Base-by-base conservation (phyloP, 2,797 vertebrate species). In the Danio kyathit region DNA sequence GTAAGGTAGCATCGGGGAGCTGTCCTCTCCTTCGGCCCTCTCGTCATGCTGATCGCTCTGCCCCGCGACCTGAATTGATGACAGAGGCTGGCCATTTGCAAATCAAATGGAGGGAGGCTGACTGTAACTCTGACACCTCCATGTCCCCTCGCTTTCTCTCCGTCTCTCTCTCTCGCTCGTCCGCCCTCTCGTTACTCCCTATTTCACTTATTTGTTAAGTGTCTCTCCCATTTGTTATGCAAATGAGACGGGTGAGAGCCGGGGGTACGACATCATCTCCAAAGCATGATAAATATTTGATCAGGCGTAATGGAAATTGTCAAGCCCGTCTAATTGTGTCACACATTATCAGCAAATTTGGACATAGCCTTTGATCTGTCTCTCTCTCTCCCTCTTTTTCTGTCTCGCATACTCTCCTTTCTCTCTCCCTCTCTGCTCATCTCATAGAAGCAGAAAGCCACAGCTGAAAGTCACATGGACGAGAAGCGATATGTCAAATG, bases 221-320 rank as follows among this genome's bases (percentile, higher is more conserved):
- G 91, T 93, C 88, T 90, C 89, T 82, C 89, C 89, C 93, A 93
- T 97, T 96, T 97, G 96, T 94, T 94, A 97, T 95, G 95, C 95
- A 96, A 97, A 97, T 96, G 95, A 90, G 90, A 90, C 84, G 81
- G 82, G 90, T 19, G 70, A 74, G 69, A 73, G 70, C 81, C 64
- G 90, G 91, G 94, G 92, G 94, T 95, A 94, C 94, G 96, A 97
- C 96, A 96, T 95, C 96, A 96, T 97, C 96, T 94, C 95, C 92
- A 84, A 95, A 93, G 94, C 93, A 95, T 93, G 91, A 98, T 99
- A 99, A 99, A 99, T 99, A 99, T 99, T 99, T 99, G 95, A 99
- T 99, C 95, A 98, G 95, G 93, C 92, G 91, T 99, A 99, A 99
- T 99, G 97, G 96, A 96, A 99, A 97, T 99, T 96, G 95, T 97